Percentiles rank a stretch among this genome's conserved stretches.
Evolutionary conservation across 2,888 invertebrate species (phyloP).

Genomic region (Timandra comae): DNA sequence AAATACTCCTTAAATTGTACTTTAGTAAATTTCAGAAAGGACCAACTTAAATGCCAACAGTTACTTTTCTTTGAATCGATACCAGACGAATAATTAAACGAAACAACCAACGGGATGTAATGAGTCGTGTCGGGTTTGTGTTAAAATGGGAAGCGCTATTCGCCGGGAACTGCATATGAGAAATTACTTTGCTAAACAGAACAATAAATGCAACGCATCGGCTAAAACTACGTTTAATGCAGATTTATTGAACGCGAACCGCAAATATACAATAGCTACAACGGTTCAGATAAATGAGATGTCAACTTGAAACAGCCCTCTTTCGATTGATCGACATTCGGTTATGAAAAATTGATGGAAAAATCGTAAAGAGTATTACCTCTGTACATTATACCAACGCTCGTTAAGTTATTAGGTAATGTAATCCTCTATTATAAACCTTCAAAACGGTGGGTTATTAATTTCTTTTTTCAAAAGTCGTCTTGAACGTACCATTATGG

Average conservation of each 20-base stretch:
- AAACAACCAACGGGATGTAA: constrained; percentile 22
- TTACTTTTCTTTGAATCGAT: constrained; percentile 25
- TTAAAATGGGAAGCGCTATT: constrained; percentile 2
- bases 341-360: not conserved
- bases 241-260: too few relatives aligned
- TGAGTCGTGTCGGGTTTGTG: constrained; percentile 6
- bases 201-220: too few relatives aligned
- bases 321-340: constrained; percentile 2
- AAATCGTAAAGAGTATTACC: too few relatives aligned
- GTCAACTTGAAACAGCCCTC: not conserved
- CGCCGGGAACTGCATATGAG: too few relatives aligned
- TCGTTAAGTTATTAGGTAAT: too few relatives aligned
- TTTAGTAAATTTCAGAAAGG: constrained; percentile 35
- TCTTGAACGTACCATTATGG: too few relatives aligned
- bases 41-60: constrained; percentile 27
- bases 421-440: not conserved
- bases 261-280: too few relatives aligned
- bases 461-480: too few relatives aligned
- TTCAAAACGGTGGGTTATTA: too few relatives aligned
- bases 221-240: too few relatives aligned
- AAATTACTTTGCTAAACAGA: too few relatives aligned
- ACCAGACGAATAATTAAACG: constrained; percentile 38
- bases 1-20: constrained; percentile 36
- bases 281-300: not conserved
- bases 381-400: not conserved